These are phyloP conservation scores for Neocrepidodera transversa DNA, from an alignment of 2,888 invertebrate genomes.

Conservation along the genomic window DNA sequence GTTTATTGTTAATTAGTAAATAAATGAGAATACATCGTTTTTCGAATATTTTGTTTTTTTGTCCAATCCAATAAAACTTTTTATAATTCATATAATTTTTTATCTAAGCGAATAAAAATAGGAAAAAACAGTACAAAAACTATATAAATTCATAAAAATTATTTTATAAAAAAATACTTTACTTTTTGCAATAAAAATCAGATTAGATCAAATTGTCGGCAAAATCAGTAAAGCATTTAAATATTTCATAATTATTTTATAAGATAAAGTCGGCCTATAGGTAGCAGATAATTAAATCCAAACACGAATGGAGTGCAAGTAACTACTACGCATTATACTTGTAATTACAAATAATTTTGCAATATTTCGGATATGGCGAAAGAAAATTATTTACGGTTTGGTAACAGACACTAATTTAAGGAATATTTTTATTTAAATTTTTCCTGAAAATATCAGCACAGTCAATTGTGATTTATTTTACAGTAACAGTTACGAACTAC, in stretches of 20 bases:
- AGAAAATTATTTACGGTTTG: slow-evolving; percentile 1
- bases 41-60: neutral
- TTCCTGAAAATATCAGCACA: slow-evolving; percentile 1
- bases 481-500: too few relatives aligned
- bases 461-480: neutral
- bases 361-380: slow-evolving; percentile 14
- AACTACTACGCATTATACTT: slow-evolving; percentile 9
- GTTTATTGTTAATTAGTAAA: neutral
- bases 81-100: too few relatives aligned
- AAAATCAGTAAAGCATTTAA: neutral
- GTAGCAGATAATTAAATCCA: neutral
- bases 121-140: too few relatives aligned
- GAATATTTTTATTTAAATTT: neutral
- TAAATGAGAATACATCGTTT: neutral
- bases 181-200: neutral
- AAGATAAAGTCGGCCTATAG: neutral
- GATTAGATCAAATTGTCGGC: neutral
- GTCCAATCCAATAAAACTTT: too few relatives aligned
- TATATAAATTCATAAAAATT: too few relatives aligned
- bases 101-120: too few relatives aligned
- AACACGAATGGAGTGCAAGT: slow-evolving; percentile 1
- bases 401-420: neutral
- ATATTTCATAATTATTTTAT: slow-evolving; percentile 4
- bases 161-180: too few relatives aligned
- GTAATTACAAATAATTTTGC: slow-evolving; percentile 15